Evolutionary conservation across 1,140 invertebrate species (phyloP), one percentile per base, ranked within the genome.

Genomic region (Geopemphigus sp.): DNA sequence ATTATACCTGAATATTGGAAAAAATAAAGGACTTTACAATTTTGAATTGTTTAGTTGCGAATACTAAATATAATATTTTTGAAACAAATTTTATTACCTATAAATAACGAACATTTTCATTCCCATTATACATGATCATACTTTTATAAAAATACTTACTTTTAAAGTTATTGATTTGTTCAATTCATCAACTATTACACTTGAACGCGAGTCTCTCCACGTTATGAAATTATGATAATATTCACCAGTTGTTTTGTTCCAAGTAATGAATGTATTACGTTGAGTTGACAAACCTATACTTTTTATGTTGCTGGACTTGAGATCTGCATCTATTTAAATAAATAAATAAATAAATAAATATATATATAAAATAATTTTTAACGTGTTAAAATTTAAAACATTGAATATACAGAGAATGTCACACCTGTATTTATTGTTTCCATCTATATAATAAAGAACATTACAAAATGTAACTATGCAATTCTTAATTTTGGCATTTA

Each of bases 221-320:
- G 94, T 96, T 81, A 98, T 95, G 82, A 99, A 94, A 83, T 95
- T 95, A 85, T 98, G 96, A 86, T 94, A 96, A 72, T 91, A 89
- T 84, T 91, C 88, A 4, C 94, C 92, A 56, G 91, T 95, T 70
- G 89, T 86, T 82, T 90, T 89, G 83, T 95, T 91, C 96, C 96
- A 98, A 19, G 93, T 95, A 1, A 93, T 89, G 84, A 98, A 97
- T 29, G 93, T 95, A 61, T 90, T 89, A 81, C 96, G 88, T 86
- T 96, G 94, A 1, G 93, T 93, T 0, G 94, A 93, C 82, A 98
- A 93, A 2, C 94, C 95, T 81, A 98, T 86, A 64, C 91, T 92
- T 72, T 72, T 64, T 22, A 74, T 50, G 11, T 73, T 39, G 54
- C 22, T 63, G n/a, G 39, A 63, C 8, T 74, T 64, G 26, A 76